Evolutionary conservation across 2,888 invertebrate genomes (phyloP).

Genomic region (Agrilus mali): DNA sequence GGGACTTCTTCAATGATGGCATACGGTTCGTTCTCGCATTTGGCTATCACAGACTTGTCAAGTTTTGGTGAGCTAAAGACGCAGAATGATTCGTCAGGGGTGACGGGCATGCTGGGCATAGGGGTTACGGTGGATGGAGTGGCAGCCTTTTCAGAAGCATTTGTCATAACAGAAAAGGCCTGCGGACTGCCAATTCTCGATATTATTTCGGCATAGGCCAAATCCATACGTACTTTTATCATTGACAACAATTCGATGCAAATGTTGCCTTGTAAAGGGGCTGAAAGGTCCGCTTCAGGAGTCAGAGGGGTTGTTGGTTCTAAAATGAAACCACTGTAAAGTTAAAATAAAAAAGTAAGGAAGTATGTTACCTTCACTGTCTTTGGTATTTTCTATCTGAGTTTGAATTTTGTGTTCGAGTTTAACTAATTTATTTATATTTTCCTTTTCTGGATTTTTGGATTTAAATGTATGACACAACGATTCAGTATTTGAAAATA

Average conservation of each 20-base stretch:
- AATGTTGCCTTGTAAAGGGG: constrained; percentile 24
- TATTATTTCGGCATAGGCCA: constrained; percentile 68
- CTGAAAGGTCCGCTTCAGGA: constrained; percentile 15
- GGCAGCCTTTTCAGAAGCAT: constrained; percentile 23
- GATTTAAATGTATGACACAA: constrained; percentile 17
- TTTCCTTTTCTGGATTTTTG: constrained; percentile 30
- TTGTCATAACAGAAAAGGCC: constrained; percentile 34
- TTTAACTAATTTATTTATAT: constrained; percentile 31
- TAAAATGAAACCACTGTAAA: constrained; percentile 3
- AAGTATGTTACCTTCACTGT: constrained; percentile 7
- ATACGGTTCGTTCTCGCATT: constrained; percentile 25
- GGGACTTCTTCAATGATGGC: constrained; percentile 28
- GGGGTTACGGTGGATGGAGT: constrained; percentile 20
- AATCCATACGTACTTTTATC: constrained; percentile 64
- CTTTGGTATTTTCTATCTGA: constrained; percentile 25
- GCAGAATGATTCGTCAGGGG: constrained; percentile 31
- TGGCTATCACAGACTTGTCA: constrained; percentile 7
- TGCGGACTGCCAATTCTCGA: constrained; percentile 41
- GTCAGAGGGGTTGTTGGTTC: constrained; percentile 16
- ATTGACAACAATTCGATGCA: constrained; percentile 68
- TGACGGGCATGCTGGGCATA: constrained; percentile 26
- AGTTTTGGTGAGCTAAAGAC: constrained; percentile 17
- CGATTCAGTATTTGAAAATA: constrained; percentile 23
- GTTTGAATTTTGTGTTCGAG: constrained; percentile 29
- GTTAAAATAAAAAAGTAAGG: background rate